Conservation (phyloP, 1,140 invertebrate species). For the Drosophila obscura region DNA sequence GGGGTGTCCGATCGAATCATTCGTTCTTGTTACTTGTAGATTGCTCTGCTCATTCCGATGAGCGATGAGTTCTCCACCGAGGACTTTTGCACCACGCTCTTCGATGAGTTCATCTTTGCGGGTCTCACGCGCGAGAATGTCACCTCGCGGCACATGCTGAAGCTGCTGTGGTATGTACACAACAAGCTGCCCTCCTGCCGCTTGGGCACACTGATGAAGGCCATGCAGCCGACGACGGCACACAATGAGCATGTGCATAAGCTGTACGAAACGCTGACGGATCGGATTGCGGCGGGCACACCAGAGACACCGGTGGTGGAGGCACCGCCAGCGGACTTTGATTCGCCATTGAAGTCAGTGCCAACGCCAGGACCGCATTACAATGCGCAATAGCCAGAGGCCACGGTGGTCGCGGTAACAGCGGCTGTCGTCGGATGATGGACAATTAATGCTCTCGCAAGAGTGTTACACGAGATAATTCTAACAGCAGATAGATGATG, state of each 20-base stretch:
- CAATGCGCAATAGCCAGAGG: constrained; percentile 63
- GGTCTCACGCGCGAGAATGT: constrained; percentile 95
- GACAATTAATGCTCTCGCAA: too few species aligned
- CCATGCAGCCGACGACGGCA: constrained; percentile 92
- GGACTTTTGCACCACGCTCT: constrained; percentile 97
- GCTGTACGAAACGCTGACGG: constrained; percentile 90
- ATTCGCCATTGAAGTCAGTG: constrained; percentile 93
- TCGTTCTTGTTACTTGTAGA: constrained; percentile 83
- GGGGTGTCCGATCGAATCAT: neutral
- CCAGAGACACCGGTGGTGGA: constrained; percentile 86
- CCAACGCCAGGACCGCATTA: constrained; percentile 91
- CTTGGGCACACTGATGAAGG: constrained; percentile 93
- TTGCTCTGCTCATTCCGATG: constrained; percentile 94
- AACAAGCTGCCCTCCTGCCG: constrained; percentile 92
- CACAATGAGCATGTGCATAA: constrained; percentile 94
- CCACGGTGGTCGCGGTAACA: constrained; percentile 28
- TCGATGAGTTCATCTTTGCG: constrained; percentile 98
- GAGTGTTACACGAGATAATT: too few species aligned
- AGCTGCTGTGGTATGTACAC: constrained; percentile 96
- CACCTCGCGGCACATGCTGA: constrained; percentile 93
- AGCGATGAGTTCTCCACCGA: constrained; percentile 96
- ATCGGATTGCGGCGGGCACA: constrained; percentile 88
- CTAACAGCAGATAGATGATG: too few species aligned
- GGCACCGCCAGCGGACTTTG: constrained; percentile 84
- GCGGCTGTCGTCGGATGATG: constrained; percentile 50